A percentile compares a stretch with the other conserved stretches of the same genome.
phyloP scores from a whole-genome alignment of 2,113 vertebrate genomes.

The Pseudorhombus dupliciocellatus region DNA sequence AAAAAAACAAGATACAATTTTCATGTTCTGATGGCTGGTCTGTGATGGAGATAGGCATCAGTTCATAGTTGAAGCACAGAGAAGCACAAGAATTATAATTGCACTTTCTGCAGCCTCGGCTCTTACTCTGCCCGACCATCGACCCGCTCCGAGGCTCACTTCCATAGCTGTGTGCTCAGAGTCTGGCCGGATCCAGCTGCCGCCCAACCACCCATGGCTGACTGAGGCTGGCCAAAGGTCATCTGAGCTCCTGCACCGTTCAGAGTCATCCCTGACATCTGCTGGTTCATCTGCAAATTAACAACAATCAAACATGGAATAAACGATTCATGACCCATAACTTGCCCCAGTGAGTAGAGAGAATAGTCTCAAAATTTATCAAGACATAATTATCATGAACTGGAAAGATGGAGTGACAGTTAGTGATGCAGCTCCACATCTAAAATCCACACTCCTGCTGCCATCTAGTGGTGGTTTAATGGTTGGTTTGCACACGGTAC shows the following conservation, averaged over 20 bases:
- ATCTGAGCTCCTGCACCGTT: constrained; percentile 77
- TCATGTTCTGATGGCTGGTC: constrained; percentile 71
- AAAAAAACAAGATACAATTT: constrained; percentile 59
- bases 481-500: not conserved
- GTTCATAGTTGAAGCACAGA: constrained; percentile 55
- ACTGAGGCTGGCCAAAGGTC: constrained; percentile 87
- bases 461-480: constrained; percentile 38
- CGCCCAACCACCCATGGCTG: constrained; percentile 88
- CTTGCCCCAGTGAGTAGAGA: not conserved
- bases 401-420: too few relatives aligned
- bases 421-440: too few relatives aligned
- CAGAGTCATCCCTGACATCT: constrained; percentile 91
- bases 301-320: not conserved
- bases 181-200: constrained; percentile 89
- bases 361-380: not conserved
- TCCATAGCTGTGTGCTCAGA: constrained; percentile 96
- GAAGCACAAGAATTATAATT: constrained; percentile 46
- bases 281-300: constrained; percentile 89
- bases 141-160: constrained; percentile 83
- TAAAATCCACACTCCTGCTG: constrained; percentile 20
- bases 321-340: not conserved
- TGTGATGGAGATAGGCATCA: constrained; percentile 56
- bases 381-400: not conserved
- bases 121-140: constrained; percentile 45
- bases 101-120: constrained; percentile 45